phyloP scores from a whole-genome alignment of 1,140 invertebrate species.

The Drosophila ironensis region DNA sequence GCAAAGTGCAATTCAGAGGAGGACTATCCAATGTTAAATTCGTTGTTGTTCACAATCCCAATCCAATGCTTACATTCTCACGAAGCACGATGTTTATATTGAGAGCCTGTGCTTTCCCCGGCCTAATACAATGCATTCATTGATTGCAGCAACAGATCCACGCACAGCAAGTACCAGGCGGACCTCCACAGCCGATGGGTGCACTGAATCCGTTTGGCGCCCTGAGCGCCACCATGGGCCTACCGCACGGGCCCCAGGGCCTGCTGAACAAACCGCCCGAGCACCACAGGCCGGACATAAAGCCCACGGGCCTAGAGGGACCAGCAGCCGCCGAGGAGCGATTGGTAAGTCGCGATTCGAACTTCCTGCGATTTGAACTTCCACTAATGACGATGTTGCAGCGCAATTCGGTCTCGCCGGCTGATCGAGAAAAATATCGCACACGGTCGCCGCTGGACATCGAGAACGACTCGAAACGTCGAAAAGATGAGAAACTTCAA shows the following conservation, averaged over 20 bases:
- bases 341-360: slow-evolving; percentile 55
- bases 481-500: slow-evolving; percentile 94
- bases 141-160: slow-evolving; percentile 83
- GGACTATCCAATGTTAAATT: slow-evolving; percentile 15
- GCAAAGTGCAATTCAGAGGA: no score
- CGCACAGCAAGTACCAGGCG: slow-evolving; percentile 82
- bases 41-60: slow-evolving; percentile 24
- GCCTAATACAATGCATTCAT: slow-evolving; percentile 3
- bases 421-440: slow-evolving; percentile 93
- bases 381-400: slow-evolving; percentile 53
- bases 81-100: slow-evolving; percentile 30
- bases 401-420: slow-evolving; percentile 93
- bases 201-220: slow-evolving; percentile 81
- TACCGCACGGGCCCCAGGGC: slow-evolving; percentile 79
- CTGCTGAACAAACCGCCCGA: slow-evolving; percentile 81
- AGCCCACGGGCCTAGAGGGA: slow-evolving; percentile 77
- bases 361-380: neutral
- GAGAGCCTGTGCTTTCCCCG: neutral
- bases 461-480: slow-evolving; percentile 87
- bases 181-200: slow-evolving; percentile 81
- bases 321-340: slow-evolving; percentile 80
- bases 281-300: slow-evolving; percentile 81
- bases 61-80: slow-evolving; percentile 33
- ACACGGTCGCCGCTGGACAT: slow-evolving; percentile 86
- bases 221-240: slow-evolving; percentile 78